Percentiles rank a stretch among this genome's conserved stretches.
phyloP scores from a whole-genome alignment of 2,888 invertebrate species.

The Isotomurus palustris region DNA sequence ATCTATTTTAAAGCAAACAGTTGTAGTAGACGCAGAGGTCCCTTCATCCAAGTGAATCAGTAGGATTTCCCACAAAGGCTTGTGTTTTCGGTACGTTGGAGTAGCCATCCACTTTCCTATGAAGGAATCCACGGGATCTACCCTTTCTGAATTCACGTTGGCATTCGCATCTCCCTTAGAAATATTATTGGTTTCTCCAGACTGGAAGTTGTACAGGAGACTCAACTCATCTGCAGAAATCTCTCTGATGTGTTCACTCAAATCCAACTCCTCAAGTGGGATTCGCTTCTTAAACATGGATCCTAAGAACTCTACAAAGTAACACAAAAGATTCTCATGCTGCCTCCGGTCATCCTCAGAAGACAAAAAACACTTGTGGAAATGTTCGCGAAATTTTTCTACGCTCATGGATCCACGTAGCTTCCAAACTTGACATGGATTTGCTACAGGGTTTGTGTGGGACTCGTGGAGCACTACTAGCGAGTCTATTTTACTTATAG shows the following conservation, averaged over 20 bases:
- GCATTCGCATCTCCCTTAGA: too few species aligned
- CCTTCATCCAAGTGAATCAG: constrained; percentile 16
- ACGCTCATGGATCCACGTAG: constrained; percentile 8
- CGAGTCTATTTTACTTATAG: constrained; percentile 1
- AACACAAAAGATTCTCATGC: constrained; percentile 26
- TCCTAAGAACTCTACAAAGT: constrained; percentile 16
- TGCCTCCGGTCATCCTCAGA: constrained; percentile 10
- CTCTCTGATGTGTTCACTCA: constrained; percentile 26
- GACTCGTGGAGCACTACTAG: neutral
- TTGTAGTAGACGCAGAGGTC: constrained; percentile 3
- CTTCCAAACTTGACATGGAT: constrained; percentile 13
- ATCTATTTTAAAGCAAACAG: constrained; percentile 29
- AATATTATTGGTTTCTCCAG: constrained; percentile 16
- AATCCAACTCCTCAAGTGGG: constrained; percentile 14
- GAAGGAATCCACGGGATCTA: constrained; percentile 26
- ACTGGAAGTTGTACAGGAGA: constrained; percentile 7
- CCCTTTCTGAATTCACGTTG: too few species aligned
- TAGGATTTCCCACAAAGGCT: constrained; percentile 27
- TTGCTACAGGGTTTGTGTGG: neutral
- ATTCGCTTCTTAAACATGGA: constrained; percentile 20
- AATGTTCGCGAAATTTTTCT: constrained; percentile 24
- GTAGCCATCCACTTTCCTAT: constrained; percentile 27
- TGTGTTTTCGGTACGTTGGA: constrained; percentile 20
- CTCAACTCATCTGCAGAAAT: too few species aligned
- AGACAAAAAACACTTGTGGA: constrained; percentile 22